Evolutionary conservation across 2,113 vertebrate genomes (phyloP).

Genomic region (Boulengerochromis microlepis): DNA sequence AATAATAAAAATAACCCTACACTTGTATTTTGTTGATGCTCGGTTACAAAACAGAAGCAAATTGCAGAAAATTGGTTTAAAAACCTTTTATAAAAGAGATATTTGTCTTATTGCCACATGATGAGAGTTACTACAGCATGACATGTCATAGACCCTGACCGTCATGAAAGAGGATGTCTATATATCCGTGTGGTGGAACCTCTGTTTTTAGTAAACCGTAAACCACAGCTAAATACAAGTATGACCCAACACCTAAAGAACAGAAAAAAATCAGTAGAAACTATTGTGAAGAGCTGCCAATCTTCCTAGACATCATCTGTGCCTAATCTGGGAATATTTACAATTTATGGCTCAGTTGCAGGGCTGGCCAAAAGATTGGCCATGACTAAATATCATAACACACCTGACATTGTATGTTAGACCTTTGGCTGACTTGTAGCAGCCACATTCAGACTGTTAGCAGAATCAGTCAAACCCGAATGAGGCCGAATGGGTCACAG

Average conservation of each 20-base stretch:
- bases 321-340: background rate
- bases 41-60: background rate
- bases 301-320: background rate
- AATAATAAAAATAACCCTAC: background rate
- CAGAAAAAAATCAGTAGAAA: background rate
- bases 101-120: background rate
- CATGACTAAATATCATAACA: background rate
- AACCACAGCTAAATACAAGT: background rate
- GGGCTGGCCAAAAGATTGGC: background rate
- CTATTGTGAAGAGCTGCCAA: background rate
- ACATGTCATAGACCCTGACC: rapidly evolving
- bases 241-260: background rate
- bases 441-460: background rate
- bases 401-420: background rate
- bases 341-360: background rate
- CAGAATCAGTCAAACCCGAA: background rate
- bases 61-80: background rate
- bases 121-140: background rate
- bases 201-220: rapidly evolving
- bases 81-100: background rate
- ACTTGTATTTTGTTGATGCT: rapidly evolving
- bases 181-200: background rate
- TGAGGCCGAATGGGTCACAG: background rate
- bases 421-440: background rate
- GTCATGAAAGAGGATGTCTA: background rate